These are phyloP conservation scores for Psilopsiagon aurifrons DNA, from an alignment of 2,113 vertebrate species.

Conservation along the genomic window DNA sequence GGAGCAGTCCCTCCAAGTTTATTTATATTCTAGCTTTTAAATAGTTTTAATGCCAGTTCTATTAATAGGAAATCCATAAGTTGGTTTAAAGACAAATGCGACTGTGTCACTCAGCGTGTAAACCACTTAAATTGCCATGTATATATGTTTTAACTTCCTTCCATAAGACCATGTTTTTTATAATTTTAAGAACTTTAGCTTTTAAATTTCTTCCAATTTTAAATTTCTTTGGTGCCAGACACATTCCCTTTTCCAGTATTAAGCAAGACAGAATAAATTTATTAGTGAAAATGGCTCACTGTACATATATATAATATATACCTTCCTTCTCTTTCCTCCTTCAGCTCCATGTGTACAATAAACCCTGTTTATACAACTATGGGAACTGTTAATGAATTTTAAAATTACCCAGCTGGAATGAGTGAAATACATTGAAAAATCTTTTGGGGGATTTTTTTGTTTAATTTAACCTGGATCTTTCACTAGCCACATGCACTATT, in stretches of 20 bases:
- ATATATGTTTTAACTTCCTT: slow-evolving; percentile 70
- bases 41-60: slow-evolving; percentile 70
- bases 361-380: slow-evolving; percentile 71
- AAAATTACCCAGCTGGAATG: slow-evolving; percentile 2
- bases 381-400: slow-evolving; percentile 62
- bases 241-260: slow-evolving; percentile 81
- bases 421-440: neutral
- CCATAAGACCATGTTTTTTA: slow-evolving; percentile 72
- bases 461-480: neutral
- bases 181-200: slow-evolving; percentile 74
- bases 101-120: slow-evolving; percentile 59
- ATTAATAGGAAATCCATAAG: slow-evolving; percentile 41
- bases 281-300: slow-evolving; percentile 68
- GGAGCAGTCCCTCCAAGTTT: slow-evolving; percentile 55
- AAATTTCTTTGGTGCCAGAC: slow-evolving; percentile 74
- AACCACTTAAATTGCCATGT: slow-evolving; percentile 69
- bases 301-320: slow-evolving; percentile 73
- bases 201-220: slow-evolving; percentile 70
- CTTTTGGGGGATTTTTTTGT: neutral
- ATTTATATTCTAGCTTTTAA: slow-evolving; percentile 78
- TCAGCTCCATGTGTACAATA: slow-evolving; percentile 70
- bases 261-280: slow-evolving; percentile 71
- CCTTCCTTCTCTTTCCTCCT: slow-evolving; percentile 58
- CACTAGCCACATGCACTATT: neutral
- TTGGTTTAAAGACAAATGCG: slow-evolving; percentile 63